These are phyloP conservation scores for Sebastes diploproa DNA, from an alignment of 2,797 vertebrate species.

Conservation along the genomic window DNA sequence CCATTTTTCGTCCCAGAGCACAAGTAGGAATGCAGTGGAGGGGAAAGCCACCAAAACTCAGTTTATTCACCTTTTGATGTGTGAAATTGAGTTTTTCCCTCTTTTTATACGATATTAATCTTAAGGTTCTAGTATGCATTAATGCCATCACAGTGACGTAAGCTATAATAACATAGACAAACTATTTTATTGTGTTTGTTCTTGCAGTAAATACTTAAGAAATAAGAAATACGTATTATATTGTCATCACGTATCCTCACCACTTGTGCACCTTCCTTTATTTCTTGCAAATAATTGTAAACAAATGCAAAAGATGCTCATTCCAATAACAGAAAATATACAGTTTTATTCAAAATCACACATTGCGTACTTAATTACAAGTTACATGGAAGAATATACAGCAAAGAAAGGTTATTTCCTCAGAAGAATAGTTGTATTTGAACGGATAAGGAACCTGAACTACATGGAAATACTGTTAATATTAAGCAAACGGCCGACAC, in stretches of 20 bases:
- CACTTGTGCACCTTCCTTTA: not conserved
- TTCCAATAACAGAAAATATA: not conserved
- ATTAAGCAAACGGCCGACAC: slow-evolving; percentile 27
- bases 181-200: not conserved
- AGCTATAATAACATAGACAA: not conserved
- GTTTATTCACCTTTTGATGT: slow-evolving; percentile 71
- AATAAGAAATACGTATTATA: not conserved
- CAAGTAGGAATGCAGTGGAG: slow-evolving; percentile 43
- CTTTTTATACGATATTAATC: slow-evolving; percentile 27
- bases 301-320: slow-evolving; percentile 1
- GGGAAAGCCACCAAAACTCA: slow-evolving; percentile 54
- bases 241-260: not conserved
- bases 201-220: too few species aligned
- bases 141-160: not conserved
- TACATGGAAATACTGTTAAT: slow-evolving; percentile 27
- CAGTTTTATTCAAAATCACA: not conserved
- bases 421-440: not conserved
- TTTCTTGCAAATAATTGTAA: not conserved
- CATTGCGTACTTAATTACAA: not conserved
- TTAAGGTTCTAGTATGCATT: not conserved
- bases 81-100: slow-evolving; percentile 69
- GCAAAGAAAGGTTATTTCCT: not conserved
- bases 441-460: slow-evolving; percentile 8
- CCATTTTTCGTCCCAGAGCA: slow-evolving; percentile 34
- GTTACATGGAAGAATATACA: not conserved